Evolutionary conservation across 2,797 vertebrate genomes (phyloP), one percentile per base, ranked within the genome.

Genomic region (Paramormyrops hopkinsi): DNA sequence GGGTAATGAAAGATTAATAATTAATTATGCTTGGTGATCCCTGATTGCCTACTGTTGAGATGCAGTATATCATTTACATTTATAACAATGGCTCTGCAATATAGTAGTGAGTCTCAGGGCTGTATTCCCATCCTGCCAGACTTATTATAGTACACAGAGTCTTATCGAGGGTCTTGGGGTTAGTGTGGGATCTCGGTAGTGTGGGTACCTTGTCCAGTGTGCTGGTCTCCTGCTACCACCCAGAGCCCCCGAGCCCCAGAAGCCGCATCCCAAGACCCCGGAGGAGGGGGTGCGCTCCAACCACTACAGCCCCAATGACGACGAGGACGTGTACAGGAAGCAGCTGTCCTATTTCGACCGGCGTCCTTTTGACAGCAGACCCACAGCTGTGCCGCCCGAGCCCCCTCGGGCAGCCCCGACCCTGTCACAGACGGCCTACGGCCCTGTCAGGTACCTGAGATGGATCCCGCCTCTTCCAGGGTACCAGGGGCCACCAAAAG

Each of bases 301-400:
- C 92, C 98, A 98, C 91, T 98, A 99, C 0, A 97, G 99, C 90
- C 97, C 96, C 0, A 98, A 99, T 62, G 98, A 99, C 73, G 99
- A 99, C 19, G 98, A 99, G 91, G 98, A 99, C 82, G 98, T 98
- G 90, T 99, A 99, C 88, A 97, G 98, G 86, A 99, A 99, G 91
- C 99, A 99, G 94, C 95, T 99, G 91, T 99, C 99, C 0, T 99
- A 97, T 94, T 99, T 99, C 53, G 98, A 99, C 90, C 97, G 98
- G 19, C 96, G 98, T 84, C 98, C 96, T 93, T 99, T 98, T 62
- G 99, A 99, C 87, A 97, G 94, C 90, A 99, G 99, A 92, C 96
- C 97, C 33, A 94, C 96, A 76, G 91, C 94, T 0, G 97, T 97
- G 88, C 94, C 95, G 8, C 17, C 79, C 83, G 93, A 96, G 92